These are phyloP conservation scores for Strix aluco DNA, from an alignment of 2,113 vertebrate species.

Conservation along the genomic window DNA sequence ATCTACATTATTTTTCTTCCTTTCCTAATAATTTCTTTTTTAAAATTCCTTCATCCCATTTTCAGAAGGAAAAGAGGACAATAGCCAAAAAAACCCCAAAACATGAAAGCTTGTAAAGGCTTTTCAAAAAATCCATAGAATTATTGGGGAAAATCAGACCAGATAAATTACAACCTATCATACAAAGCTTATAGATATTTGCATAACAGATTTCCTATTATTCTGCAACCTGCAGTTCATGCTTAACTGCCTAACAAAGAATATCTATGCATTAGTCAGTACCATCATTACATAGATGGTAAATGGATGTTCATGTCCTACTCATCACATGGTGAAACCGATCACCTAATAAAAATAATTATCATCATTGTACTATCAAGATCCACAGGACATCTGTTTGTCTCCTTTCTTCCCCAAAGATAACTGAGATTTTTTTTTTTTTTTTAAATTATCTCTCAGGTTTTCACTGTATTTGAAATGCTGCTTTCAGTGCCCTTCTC, in stretches of 20 bases:
- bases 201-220: not conserved
- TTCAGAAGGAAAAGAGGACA: not conserved
- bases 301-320: not conserved
- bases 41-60: not conserved
- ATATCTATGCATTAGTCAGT: not conserved
- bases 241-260: not conserved
- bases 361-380: not conserved
- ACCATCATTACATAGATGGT: not conserved
- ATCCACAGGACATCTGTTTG: not conserved
- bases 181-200: not conserved
- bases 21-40: not conserved
- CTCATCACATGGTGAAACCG: not conserved
- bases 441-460: not conserved
- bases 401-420: not conserved
- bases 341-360: conserved; percentile 7
- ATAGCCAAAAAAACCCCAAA: not conserved
- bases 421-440: not conserved
- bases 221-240: not conserved
- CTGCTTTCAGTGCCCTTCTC: not conserved
- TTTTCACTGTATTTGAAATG: not conserved
- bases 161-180: not conserved
- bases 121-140: not conserved
- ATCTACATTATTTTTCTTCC: not conserved
- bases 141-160: not conserved
- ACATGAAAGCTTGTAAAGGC: not conserved